These are phyloP conservation scores for Pseudolaguvia tuberculata DNA, from an alignment of 2,113 vertebrate species.

Conservation along the genomic window DNA sequence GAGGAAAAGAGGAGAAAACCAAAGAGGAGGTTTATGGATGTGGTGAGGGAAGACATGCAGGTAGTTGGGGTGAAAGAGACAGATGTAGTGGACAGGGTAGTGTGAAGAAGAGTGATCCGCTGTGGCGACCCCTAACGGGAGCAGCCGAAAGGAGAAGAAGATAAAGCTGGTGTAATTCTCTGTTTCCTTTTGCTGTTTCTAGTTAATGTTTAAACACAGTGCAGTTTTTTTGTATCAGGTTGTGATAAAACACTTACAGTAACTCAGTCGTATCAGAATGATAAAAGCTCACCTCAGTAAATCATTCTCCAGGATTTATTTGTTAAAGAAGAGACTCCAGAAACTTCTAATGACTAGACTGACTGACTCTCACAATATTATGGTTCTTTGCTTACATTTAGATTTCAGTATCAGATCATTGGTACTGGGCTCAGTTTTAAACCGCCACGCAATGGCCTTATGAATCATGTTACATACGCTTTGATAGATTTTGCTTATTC, in stretches of 20 bases:
- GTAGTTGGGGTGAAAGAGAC: too few species aligned
- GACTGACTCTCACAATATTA: neutral
- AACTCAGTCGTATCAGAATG: neutral
- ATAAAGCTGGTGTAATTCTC: neutral
- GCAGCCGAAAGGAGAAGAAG: too few species aligned
- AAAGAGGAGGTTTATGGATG: too few species aligned
- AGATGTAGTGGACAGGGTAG: too few species aligned
- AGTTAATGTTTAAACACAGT: slow-evolving; percentile 15
- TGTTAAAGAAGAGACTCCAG: neutral
- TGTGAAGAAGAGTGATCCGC: too few species aligned
- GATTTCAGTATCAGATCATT: neutral
- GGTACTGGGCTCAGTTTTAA: neutral
- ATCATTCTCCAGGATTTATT: neutral
- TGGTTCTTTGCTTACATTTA: neutral
- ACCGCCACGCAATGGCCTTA: neutral
- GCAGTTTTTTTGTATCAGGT: neutral
- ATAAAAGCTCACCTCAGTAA: neutral
- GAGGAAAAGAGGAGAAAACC: too few species aligned
- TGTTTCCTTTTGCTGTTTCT: neutral
- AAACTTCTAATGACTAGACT: too few species aligned
- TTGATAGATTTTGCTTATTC: neutral
- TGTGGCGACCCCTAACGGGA: too few species aligned
- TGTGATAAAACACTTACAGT: slow-evolving; percentile 10
- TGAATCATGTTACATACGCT: neutral
- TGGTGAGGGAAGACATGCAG: too few species aligned